phyloP scores from a whole-genome alignment of 2,888 invertebrate genomes.

The Sinelater perroti region DNA sequence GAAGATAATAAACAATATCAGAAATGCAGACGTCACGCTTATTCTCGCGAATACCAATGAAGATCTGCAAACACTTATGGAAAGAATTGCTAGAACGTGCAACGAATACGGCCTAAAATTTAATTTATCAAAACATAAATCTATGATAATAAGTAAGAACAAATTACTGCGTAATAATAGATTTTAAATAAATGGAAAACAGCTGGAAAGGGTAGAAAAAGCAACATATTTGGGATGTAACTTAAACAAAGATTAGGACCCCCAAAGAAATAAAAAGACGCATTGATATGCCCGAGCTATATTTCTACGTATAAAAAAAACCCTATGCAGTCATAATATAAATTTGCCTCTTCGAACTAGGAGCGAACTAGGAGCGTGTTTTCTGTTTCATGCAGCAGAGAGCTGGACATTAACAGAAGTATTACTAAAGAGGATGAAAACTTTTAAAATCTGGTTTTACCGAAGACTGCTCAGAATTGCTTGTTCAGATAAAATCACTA shows the following conservation, averaged over 20 bases:
- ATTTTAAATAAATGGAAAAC: slow-evolving; percentile 7
- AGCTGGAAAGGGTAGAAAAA: slow-evolving; percentile 11
- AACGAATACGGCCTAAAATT: slow-evolving; percentile 4
- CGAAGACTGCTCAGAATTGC: slow-evolving; percentile 3
- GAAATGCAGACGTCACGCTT: slow-evolving; percentile 10
- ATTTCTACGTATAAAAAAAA: slow-evolving; percentile 10
- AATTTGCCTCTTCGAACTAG: slow-evolving; percentile 2
- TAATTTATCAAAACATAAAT: slow-evolving; percentile 5
- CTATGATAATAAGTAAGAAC: slow-evolving; percentile 11
- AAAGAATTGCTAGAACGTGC: slow-evolving; percentile 7
- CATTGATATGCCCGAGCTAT: slow-evolving; percentile 9
- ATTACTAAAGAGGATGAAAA: slow-evolving; percentile 7
- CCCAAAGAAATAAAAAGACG: slow-evolving; percentile 17
- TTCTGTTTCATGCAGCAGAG: slow-evolving; percentile 9
- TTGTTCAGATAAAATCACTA: slow-evolving; percentile 8
- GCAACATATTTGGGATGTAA: slow-evolving; percentile 9
- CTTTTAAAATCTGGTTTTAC: slow-evolving; percentile 5
- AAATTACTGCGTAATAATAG: slow-evolving; percentile 5
- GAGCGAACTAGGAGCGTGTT: slow-evolving; percentile 8
- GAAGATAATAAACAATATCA: slow-evolving; percentile 7
- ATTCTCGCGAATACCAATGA: slow-evolving; percentile 6
- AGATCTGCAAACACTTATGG: slow-evolving; percentile 9
- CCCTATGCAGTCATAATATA: slow-evolving; percentile 13
- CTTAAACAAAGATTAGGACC: slow-evolving; percentile 8
- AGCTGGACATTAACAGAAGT: slow-evolving; percentile 2